Evolutionary conservation across 2,113 vertebrate species (phyloP).

Genomic region (Bubo blakistoni): DNA sequence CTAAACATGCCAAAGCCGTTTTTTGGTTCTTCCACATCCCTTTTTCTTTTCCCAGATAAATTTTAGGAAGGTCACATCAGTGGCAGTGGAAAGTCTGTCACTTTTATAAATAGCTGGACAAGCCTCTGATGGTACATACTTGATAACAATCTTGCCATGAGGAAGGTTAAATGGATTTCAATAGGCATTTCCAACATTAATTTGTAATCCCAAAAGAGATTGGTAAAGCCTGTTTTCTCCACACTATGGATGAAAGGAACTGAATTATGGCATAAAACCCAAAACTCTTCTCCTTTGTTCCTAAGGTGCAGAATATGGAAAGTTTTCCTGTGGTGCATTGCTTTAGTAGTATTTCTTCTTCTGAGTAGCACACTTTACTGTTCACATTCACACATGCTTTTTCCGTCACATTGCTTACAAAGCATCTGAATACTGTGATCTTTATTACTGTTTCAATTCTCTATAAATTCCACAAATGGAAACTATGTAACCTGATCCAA

Average conservation of each 20-base stretch:
- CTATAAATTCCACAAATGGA: background rate
- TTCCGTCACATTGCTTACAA: background rate
- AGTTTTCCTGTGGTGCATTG: background rate
- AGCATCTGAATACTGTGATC: background rate
- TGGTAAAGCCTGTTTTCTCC: background rate
- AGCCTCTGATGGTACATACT: background rate
- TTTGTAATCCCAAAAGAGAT: background rate
- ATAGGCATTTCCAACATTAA: background rate
- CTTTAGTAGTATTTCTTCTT: background rate
- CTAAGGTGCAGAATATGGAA: background rate
- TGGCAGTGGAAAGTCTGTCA: background rate
- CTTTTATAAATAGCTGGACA: background rate
- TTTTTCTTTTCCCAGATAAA: background rate
- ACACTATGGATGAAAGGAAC: background rate
- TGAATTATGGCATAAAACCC: background rate
- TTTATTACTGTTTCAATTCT: background rate
- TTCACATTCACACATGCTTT: background rate
- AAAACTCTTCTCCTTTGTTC: background rate
- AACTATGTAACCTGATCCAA: background rate
- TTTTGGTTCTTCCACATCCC: background rate
- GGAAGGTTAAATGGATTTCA: background rate
- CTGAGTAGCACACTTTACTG: background rate
- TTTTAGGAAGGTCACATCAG: background rate
- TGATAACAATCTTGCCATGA: background rate
- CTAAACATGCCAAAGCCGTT: rapidly evolving